A percentile compares a stretch with the other conserved stretches of the same genome.
Evolutionary conservation across 2,888 invertebrate genomes (phyloP).

Genomic region (Cryptocephalus moraei): DNA sequence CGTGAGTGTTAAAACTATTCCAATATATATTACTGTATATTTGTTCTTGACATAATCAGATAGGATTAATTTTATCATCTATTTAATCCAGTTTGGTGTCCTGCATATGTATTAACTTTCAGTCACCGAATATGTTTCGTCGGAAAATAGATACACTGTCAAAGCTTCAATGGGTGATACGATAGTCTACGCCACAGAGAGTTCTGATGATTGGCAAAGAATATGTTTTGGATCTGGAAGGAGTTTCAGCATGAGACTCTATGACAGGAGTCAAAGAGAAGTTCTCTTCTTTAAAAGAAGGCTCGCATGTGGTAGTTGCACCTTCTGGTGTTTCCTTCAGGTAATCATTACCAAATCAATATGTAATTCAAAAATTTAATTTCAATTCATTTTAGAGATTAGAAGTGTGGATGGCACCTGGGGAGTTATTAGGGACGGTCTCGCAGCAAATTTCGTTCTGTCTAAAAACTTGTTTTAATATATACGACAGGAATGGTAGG

Average conservation of each 20-base stretch:
- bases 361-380: constrained; percentile 1
- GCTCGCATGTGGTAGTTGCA: constrained; percentile 56
- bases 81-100: too few relatives aligned
- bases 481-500: constrained; percentile 53
- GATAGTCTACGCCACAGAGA: constrained; percentile 63
- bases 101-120: too few relatives aligned
- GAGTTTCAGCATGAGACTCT: constrained; percentile 66
- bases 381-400: constrained; percentile 40
- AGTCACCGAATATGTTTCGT: constrained; percentile 37
- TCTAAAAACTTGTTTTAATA: constrained; percentile 52
- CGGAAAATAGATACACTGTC: constrained; percentile 63
- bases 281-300: constrained; percentile 64
- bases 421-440: constrained; percentile 59
- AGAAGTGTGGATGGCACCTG: constrained; percentile 62
- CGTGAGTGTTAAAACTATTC: too few relatives aligned
- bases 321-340: constrained; percentile 62
- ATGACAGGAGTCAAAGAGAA: constrained; percentile 75
- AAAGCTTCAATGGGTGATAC: constrained; percentile 64
- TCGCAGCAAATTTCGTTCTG: constrained; percentile 55
- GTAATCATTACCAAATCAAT: constrained; percentile 28
- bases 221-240: constrained; percentile 63
- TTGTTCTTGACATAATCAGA: too few relatives aligned
- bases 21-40: too few relatives aligned
- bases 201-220: constrained; percentile 50
- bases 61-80: too few relatives aligned